These are phyloP conservation scores for Datnioides undecimradiatus DNA, from an alignment of 2,113 vertebrate species.

Conservation along the genomic window DNA sequence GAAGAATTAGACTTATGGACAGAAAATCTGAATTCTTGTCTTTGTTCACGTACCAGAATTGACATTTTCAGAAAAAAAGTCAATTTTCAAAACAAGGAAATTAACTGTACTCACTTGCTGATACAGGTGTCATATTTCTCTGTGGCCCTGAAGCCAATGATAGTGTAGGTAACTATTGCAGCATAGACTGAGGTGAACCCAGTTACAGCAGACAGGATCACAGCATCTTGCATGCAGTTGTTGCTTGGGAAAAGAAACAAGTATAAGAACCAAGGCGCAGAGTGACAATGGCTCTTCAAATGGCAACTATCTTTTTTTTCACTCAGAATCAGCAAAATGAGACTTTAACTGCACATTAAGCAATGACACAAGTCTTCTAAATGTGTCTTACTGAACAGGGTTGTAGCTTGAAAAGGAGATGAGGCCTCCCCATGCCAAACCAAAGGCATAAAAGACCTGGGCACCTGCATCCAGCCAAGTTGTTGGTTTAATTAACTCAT, in stretches of 20 bases:
- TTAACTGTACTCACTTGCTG: slow-evolving; percentile 75
- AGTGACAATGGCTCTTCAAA: neutral
- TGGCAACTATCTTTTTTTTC: too few relatives aligned
- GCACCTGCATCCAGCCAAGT: slow-evolving; percentile 94
- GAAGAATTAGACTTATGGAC: neutral
- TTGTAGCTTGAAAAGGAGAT: slow-evolving; percentile 98
- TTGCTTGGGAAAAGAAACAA: slow-evolving; percentile 82
- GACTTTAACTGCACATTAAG: neutral
- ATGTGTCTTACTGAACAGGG: slow-evolving; percentile 89
- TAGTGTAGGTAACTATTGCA: slow-evolving; percentile 90
- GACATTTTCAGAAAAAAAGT: too few relatives aligned
- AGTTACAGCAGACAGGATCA: slow-evolving; percentile 89
- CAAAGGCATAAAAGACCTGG: slow-evolving; percentile 94
- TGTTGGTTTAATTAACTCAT: slow-evolving; percentile 86
- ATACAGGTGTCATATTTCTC: slow-evolving; percentile 88
- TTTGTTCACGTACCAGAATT: neutral
- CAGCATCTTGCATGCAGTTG: slow-evolving; percentile 90
- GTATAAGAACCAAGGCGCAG: neutral
- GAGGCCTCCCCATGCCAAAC: slow-evolving; percentile 91
- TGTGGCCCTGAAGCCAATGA: slow-evolving; percentile 94
- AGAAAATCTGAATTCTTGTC: neutral
- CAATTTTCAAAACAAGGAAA: neutral
- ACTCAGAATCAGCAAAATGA: neutral
- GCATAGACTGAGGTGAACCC: slow-evolving; percentile 91
- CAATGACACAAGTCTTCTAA: too few relatives aligned